Evolutionary conservation across 1,140 invertebrate species (phyloP).

Genomic region (Chelonus insularis): DNA sequence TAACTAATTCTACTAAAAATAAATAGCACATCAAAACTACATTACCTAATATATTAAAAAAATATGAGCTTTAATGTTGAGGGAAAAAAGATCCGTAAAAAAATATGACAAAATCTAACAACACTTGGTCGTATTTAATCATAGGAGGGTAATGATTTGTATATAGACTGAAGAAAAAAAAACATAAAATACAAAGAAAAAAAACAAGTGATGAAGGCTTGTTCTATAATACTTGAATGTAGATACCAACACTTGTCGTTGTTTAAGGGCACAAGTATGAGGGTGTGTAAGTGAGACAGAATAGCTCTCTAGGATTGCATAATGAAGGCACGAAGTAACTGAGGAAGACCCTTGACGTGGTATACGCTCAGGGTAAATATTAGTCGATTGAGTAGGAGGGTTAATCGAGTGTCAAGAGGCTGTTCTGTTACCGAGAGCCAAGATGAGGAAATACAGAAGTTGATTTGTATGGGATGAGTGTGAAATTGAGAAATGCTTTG

Average conservation of each 20-base stretch:
- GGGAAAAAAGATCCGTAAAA: too few relatives aligned
- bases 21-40: too few relatives aligned
- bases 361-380: constrained; percentile 28
- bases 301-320: constrained; percentile 27
- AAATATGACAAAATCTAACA: too few relatives aligned
- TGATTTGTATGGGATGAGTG: background rate
- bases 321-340: constrained; percentile 27
- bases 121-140: too few relatives aligned
- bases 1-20: too few relatives aligned
- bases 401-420: constrained; percentile 28
- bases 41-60: too few relatives aligned
- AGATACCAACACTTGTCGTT: constrained; percentile 10
- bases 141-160: too few relatives aligned
- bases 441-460: constrained; percentile 9
- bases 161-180: background rate
- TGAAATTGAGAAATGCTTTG: background rate
- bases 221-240: background rate
- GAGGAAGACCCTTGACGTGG: constrained; percentile 23
- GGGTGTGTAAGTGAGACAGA: constrained; percentile 12
- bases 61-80: too few relatives aligned
- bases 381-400: constrained; percentile 27
- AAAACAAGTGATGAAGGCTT: background rate
- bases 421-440: constrained; percentile 11
- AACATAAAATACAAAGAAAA: background rate
- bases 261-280: background rate